Evolutionary conservation across 2,113 vertebrate genomes (phyloP).

Genomic region (Passer domesticus): DNA sequence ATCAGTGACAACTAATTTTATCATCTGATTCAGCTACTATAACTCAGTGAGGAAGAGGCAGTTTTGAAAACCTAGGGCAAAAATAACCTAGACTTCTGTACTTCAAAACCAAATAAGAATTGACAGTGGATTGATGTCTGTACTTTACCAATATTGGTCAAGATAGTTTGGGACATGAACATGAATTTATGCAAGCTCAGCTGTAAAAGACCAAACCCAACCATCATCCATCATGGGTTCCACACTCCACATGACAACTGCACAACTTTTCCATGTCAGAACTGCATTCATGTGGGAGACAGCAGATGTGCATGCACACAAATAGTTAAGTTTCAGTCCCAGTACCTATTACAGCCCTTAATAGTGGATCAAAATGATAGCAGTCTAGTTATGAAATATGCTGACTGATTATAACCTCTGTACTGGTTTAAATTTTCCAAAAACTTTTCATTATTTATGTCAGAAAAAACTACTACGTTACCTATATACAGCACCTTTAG

Average conservation of each 20-base stretch:
- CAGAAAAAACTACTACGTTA: neutral
- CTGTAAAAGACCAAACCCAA: rapidly evolving
- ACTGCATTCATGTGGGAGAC: neutral
- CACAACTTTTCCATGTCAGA: neutral
- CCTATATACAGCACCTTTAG: neutral
- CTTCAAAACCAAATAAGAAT: neutral
- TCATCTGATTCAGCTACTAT: neutral
- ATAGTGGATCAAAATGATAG: rapidly evolving
- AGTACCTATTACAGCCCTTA: neutral
- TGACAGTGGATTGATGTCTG: neutral
- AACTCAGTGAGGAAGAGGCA: neutral
- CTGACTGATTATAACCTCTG: neutral
- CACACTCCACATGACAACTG: neutral
- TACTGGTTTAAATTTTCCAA: neutral
- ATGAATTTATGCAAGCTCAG: neutral
- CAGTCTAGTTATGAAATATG: neutral
- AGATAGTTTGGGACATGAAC: neutral
- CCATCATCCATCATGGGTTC: neutral
- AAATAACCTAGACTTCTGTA: neutral
- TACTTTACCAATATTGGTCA: neutral
- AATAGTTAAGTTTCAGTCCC: neutral
- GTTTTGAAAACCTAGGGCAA: neutral
- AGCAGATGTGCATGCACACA: neutral
- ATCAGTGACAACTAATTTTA: neutral
- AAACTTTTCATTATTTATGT: neutral